Percentiles rank a stretch among this genome's conserved stretches.
Evolutionary conservation across 2,797 vertebrate species (phyloP).

Genomic region (Danio aesculapii): DNA sequence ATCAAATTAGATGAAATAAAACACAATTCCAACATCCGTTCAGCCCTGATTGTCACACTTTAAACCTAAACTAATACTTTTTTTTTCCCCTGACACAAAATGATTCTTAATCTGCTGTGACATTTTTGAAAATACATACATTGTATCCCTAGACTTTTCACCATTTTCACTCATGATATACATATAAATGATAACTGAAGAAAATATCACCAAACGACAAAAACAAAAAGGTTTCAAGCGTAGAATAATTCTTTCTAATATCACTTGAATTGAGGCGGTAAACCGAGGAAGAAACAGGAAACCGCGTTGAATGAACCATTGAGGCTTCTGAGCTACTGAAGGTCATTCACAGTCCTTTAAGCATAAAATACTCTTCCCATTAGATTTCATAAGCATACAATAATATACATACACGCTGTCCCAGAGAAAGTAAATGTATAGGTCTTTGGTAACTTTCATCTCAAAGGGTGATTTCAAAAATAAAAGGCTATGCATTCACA

Average conservation of each 20-base stretch:
- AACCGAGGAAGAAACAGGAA: slow-evolving; percentile 30
- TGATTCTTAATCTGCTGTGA: not conserved
- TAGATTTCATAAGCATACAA: slow-evolving; percentile 49
- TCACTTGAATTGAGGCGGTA: slow-evolving; percentile 22
- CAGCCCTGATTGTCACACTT: slow-evolving; percentile 46
- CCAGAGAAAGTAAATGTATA: slow-evolving; percentile 50
- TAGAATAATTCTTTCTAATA: slow-evolving; percentile 12
- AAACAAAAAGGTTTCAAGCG: not conserved
- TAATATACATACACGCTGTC: slow-evolving; percentile 49
- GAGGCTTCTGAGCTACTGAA: slow-evolving; percentile 40
- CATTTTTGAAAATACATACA: slow-evolving; percentile 17
- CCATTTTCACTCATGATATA: slow-evolving; percentile 37
- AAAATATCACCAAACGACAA: slow-evolving; percentile 3
- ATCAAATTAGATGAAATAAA: slow-evolving; percentile 24
- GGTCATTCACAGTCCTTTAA: slow-evolving; percentile 56
- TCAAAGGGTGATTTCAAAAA: slow-evolving; percentile 34
- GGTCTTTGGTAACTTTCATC: slow-evolving; percentile 44
- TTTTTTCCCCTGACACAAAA: slow-evolving; percentile 14
- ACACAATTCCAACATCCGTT: slow-evolving; percentile 1
- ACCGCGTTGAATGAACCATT: slow-evolving; percentile 36
- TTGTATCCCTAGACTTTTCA: slow-evolving; percentile 10
- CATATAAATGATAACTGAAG: slow-evolving; percentile 38
- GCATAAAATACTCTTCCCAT: slow-evolving; percentile 49
- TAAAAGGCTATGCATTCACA: not conserved
- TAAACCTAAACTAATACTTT: slow-evolving; percentile 37